Base-by-base conservation (phyloP, 2,888 invertebrate species). In the Noctua janthe region DNA sequence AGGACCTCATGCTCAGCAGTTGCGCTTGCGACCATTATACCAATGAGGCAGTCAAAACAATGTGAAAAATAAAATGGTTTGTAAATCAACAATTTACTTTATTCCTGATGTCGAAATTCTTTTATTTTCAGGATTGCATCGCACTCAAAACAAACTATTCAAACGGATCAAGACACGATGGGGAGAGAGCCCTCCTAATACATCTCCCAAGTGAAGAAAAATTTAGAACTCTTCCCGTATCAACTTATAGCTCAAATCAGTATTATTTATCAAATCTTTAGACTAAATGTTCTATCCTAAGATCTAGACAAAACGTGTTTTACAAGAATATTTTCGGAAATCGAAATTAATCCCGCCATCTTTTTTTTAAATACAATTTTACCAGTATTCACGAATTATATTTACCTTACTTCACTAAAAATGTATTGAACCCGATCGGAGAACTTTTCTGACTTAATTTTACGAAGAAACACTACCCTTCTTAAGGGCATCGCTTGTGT, bases 41-140 rank as follows among this genome's bases (percentile, higher is more conserved):
- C 43, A 43, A 43, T 5, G 39, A 39, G 39, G 39, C 39, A 39
- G 39, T 39, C 39, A 39, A 5, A 39, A 43, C 0, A 43, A 43
- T 7, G 43, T 39, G 4, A 39, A 5, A 39, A 39, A 39, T 39
- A 39, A 39, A 39, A 39, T 39, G 6, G 39, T 39, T 39, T 39
- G 39, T 39, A 39, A 5, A 39, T 43, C 43, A 43, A 0, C 43
- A 7, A 7, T 43, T 43, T 43, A 7, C 43, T 43, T 43, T 10
- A 11, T n/a, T 39, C 7, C 67, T 67, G 13, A 69, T 8, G 2
- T 6, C 23, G 7, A 47, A 23, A 15, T 17, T 74, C 3, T 56
- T 54, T 20, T 11, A 35, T 49, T 82, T 84, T 62, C 80, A 82
- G 80, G 84, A 8, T 39, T 82, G 23, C 79, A 84, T 7, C 56